These are phyloP conservation scores for Lates japonicus DNA, from an alignment of 2,797 vertebrate genomes.

Conservation along the genomic window DNA sequence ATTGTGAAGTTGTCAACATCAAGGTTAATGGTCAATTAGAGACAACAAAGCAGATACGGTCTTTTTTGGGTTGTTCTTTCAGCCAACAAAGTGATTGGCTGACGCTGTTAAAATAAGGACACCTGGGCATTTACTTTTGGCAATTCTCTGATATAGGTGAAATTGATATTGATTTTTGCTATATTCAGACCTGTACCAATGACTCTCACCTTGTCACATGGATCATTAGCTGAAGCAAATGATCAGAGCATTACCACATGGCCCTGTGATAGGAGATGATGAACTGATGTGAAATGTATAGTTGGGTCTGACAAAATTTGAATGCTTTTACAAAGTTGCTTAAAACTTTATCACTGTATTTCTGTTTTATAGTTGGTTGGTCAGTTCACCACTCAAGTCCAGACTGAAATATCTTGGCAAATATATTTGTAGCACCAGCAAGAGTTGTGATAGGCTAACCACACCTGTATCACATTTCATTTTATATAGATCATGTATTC, in stretches of 20 bases:
- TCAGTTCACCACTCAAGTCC: background rate
- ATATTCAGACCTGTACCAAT: conserved; percentile 66
- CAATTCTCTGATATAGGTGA: conserved; percentile 81
- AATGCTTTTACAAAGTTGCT: background rate
- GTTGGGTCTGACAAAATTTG: background rate
- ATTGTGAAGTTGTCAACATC: conserved; percentile 48
- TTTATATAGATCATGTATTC: no score
- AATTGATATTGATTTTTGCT: conserved; percentile 85
- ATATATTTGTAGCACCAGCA: no score
- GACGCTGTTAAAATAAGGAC: conserved; percentile 61
- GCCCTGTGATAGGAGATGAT: conserved; percentile 50
- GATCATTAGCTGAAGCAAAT: conserved; percentile 75
- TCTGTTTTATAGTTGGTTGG: background rate
- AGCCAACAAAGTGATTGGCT: conserved; percentile 69
- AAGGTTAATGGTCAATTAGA: conserved; percentile 75
- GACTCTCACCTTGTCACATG: conserved; percentile 77
- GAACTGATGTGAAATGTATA: conserved; percentile 45
- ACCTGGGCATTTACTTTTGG: conserved; percentile 75
- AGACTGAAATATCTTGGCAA: no score
- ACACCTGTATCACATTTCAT: no score
- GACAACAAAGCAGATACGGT: conserved; percentile 46
- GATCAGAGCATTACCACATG: conserved; percentile 45
- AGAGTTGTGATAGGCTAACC: no score
- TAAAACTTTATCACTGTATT: background rate
- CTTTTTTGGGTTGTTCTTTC: conserved; percentile 50